phyloP scores from a whole-genome alignment of 2,113 vertebrate genomes.

The Aegithalos caudatus region DNA sequence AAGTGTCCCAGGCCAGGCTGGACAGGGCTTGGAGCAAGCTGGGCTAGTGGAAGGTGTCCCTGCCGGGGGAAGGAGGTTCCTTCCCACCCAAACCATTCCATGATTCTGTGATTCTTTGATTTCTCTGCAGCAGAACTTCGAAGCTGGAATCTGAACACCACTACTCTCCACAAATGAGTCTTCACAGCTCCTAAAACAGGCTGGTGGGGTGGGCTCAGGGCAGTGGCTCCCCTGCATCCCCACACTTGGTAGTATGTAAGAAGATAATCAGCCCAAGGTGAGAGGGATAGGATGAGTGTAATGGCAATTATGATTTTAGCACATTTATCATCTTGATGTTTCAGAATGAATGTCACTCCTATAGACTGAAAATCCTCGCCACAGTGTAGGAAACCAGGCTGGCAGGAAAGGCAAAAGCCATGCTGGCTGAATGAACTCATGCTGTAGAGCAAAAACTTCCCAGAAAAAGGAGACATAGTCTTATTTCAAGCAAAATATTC shows the following conservation, averaged over 20 bases:
- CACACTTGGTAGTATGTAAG: accelerated
- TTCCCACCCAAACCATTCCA: background rate
- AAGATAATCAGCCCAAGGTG: background rate
- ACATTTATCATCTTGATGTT: background rate
- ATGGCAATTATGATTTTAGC: background rate
- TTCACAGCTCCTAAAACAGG: background rate
- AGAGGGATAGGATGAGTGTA: background rate
- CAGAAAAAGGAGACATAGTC: background rate
- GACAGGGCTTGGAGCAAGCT: accelerated
- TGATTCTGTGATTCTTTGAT: background rate
- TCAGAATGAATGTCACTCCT: slow-evolving; percentile 2
- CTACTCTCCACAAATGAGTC: background rate
- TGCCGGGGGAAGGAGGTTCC: background rate
- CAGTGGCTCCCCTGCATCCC: background rate
- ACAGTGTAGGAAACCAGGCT: background rate
- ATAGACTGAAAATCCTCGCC: background rate
- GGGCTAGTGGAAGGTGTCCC: background rate
- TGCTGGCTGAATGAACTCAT: background rate
- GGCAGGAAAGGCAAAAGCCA: background rate
- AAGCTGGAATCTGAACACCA: background rate
- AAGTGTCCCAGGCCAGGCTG: accelerated
- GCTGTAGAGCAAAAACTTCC: background rate
- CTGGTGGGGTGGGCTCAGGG: background rate
- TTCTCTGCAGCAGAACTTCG: background rate
- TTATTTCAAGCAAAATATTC: background rate